Conservation (phyloP, 2,797 vertebrate species). For the Clarias pachynema region DNA sequence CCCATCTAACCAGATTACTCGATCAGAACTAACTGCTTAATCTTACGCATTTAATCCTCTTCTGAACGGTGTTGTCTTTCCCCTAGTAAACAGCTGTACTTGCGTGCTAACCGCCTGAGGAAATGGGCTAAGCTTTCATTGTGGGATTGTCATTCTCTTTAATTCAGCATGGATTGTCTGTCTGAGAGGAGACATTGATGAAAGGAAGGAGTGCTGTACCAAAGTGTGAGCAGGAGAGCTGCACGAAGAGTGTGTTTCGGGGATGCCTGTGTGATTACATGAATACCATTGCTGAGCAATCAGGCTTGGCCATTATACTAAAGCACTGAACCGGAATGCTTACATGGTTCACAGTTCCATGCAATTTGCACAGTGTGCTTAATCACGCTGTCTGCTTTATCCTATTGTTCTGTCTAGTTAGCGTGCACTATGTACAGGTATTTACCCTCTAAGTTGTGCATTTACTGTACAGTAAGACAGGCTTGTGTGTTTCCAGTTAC, state of each 20-base stretch:
- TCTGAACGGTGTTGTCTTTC: conserved; percentile 11
- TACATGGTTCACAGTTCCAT: conserved; percentile 20
- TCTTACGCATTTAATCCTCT: conserved; percentile 21
- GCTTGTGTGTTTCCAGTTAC: neutral
- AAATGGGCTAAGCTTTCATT: conserved; percentile 69
- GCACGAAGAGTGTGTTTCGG: neutral
- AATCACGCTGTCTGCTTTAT: conserved; percentile 3
- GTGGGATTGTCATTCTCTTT: conserved; percentile 63
- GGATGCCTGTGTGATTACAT: neutral
- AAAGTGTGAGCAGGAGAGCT: neutral
- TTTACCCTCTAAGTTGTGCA: neutral
- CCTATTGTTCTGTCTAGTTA: conserved; percentile 25
- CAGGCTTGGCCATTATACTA: neutral
- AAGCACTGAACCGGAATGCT: conserved; percentile 16
- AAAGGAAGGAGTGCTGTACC: conserved; percentile 7
- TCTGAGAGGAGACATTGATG: conserved; percentile 67
- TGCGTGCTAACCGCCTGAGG: conserved; percentile 66
- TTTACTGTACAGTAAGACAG: neutral
- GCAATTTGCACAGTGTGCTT: neutral
- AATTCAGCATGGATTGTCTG: conserved; percentile 55
- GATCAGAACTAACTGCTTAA: neutral
- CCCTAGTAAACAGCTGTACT: neutral
- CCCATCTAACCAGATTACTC: too few relatives aligned
- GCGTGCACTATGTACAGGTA: neutral
- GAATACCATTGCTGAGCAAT: neutral